phyloP scores from a whole-genome alignment of 2,113 vertebrate genomes.

The Peromyscus polionotus region DNA sequence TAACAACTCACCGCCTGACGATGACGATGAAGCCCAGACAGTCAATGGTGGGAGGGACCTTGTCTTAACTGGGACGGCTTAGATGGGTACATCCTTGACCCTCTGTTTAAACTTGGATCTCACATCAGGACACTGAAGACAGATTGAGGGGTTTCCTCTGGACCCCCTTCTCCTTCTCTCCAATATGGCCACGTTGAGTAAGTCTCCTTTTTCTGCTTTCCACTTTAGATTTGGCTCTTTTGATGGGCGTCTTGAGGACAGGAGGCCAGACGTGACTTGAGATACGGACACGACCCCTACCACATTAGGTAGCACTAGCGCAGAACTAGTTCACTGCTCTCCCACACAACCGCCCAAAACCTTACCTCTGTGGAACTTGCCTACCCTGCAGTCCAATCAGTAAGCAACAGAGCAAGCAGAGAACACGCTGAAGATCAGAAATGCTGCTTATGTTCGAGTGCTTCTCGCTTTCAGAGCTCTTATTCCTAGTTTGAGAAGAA shows the following conservation, averaged over 20 bases:
- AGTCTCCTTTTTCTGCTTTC: background rate
- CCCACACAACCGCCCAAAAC: constrained; percentile 4
- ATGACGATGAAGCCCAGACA: background rate
- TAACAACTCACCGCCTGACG: background rate
- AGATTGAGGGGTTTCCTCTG: background rate
- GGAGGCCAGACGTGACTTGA: background rate
- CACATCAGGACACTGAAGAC: background rate
- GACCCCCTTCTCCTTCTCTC: background rate
- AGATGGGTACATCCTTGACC: background rate
- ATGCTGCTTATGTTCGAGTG: background rate
- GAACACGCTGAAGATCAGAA: background rate
- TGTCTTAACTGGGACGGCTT: background rate
- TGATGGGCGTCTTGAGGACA: background rate
- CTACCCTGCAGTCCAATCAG: background rate
- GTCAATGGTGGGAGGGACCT: no score
- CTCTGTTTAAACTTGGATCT: background rate
- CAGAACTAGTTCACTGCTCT: background rate
- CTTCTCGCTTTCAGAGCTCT: background rate
- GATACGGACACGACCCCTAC: background rate
- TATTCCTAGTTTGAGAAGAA: constrained; percentile 6
- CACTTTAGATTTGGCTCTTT: background rate
- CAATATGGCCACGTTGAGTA: background rate
- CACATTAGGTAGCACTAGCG: rapidly evolving
- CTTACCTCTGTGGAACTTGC: background rate
- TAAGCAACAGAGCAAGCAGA: background rate